These are phyloP conservation scores for Paraplagusia blochii DNA, from an alignment of 2,113 vertebrate genomes.

Conservation along the genomic window DNA sequence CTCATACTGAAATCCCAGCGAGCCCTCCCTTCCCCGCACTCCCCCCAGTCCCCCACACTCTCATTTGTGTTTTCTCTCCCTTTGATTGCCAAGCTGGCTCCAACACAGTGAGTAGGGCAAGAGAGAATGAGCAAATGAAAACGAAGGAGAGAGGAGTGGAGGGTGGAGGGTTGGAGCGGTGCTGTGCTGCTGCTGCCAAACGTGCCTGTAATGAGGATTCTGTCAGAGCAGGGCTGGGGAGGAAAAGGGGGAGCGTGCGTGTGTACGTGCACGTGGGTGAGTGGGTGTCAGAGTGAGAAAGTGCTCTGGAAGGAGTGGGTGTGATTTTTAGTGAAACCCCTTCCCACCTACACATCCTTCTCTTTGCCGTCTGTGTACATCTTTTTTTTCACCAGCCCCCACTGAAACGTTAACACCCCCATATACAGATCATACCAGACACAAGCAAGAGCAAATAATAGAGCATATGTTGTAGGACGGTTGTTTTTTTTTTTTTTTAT, in stretches of 20 bases:
- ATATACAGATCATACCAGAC: slow-evolving; percentile 45
- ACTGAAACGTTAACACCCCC: slow-evolving; percentile 34
- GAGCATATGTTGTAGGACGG: not conserved
- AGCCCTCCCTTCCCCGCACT: slow-evolving; percentile 29
- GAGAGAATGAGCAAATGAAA: slow-evolving; percentile 62
- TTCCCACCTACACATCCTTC: slow-evolving; percentile 53
- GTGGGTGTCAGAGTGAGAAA: slow-evolving; percentile 37
- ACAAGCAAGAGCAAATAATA: not conserved
- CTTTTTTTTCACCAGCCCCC: slow-evolving; percentile 39
- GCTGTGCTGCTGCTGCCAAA: slow-evolving; percentile 46
- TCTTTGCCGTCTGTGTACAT: slow-evolving; percentile 24
- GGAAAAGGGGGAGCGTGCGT: slow-evolving; percentile 18
- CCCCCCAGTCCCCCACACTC: slow-evolving; percentile 44
- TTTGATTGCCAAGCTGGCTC: slow-evolving; percentile 74
- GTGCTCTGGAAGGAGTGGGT: slow-evolving; percentile 54
- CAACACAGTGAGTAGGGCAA: slow-evolving; percentile 61
- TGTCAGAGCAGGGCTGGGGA: slow-evolving; percentile 45
- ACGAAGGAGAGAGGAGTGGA: slow-evolving; percentile 30
- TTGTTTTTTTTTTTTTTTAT: slow-evolving; percentile 11
- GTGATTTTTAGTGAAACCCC: slow-evolving; percentile 68
- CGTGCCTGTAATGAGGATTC: slow-evolving; percentile 67
- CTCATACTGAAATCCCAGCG: slow-evolving; percentile 76
- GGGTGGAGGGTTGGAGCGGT: slow-evolving; percentile 18
- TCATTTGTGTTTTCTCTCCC: slow-evolving; percentile 76
- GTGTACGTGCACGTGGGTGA: slow-evolving; percentile 1